Conservation (phyloP, 2,888 invertebrate species). For the Drosophila kokeensis region DNA sequence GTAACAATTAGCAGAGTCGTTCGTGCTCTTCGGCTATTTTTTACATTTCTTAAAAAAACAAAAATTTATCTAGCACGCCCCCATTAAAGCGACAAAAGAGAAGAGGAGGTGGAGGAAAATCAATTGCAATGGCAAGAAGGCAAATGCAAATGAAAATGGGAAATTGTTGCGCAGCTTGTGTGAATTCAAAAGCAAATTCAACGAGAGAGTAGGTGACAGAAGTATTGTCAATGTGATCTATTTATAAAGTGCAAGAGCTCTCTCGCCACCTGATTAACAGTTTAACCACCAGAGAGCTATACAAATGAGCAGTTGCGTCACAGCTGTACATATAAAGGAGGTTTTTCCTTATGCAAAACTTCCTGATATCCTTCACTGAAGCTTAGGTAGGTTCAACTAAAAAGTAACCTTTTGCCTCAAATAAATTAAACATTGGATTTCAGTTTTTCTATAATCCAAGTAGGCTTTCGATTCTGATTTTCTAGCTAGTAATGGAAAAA, state of each 20-base stretch:
- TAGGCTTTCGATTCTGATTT: background rate
- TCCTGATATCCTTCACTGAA: background rate
- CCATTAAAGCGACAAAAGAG: conserved; percentile 40
- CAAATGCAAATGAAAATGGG: conserved; percentile 45
- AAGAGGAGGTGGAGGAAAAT: conserved; percentile 34
- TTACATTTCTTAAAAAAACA: conserved; percentile 4
- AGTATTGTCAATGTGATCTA: conserved; percentile 59
- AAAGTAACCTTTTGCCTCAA: background rate
- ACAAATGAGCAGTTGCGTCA: conserved; percentile 10
- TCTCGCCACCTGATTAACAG: conserved; percentile 5
- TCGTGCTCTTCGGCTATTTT: conserved; percentile 2
- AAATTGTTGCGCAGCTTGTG: conserved; percentile 51
- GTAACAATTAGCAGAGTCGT: conserved; percentile 62
- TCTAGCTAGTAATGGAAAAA: background rate
- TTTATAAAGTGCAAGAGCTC: conserved; percentile 49
- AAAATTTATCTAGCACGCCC: conserved; percentile 56
- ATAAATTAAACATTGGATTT: background rate
- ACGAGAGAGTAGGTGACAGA: conserved; percentile 49
- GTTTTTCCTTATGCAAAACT: background rate
- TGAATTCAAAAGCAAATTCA: conserved; percentile 61
- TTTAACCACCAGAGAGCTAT: conserved; percentile 6
- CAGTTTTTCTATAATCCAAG: background rate
- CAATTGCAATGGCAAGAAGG: conserved; percentile 44
- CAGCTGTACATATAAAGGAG: background rate
- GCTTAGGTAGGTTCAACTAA: background rate